Conservation (phyloP, 35 echinoderm and acorn worm species). For the Lytechinus variegatus region DNA sequence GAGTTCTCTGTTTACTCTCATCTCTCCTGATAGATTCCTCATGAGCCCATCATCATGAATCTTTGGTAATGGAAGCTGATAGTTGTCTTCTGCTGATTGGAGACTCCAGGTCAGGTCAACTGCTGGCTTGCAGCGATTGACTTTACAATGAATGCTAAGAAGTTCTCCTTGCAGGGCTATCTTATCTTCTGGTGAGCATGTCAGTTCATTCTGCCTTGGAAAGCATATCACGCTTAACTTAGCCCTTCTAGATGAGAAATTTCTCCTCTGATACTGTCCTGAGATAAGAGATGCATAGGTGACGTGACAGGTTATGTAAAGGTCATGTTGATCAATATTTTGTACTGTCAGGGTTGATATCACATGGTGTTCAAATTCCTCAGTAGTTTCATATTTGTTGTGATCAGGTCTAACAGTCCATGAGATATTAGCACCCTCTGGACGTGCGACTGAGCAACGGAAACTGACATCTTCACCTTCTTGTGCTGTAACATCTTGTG, state of each 20-base stretch:
- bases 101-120: slow-evolving; percentile 21
- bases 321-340: neutral
- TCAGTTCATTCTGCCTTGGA: neutral
- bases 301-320: neutral
- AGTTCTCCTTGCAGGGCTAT: neutral
- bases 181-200: neutral
- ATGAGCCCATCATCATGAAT: neutral
- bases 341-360: neutral
- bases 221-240: neutral
- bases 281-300: neutral
- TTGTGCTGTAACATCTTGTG: too few species aligned
- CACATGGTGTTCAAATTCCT: too few species aligned
- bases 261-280: neutral
- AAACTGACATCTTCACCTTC: neutral
- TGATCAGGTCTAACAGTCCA: too few species aligned
- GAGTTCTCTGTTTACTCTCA: neutral
- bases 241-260: neutral
- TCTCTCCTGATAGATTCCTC: neutral
- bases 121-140: neutral
- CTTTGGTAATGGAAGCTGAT: neutral
- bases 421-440: too few species aligned
- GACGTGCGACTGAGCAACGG: neutral
- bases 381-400: too few species aligned
- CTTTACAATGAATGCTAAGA: neutral
- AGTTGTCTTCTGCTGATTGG: neutral